phyloP scores from a whole-genome alignment of 2,797 vertebrate species.

The Zalophus californianus region DNA sequence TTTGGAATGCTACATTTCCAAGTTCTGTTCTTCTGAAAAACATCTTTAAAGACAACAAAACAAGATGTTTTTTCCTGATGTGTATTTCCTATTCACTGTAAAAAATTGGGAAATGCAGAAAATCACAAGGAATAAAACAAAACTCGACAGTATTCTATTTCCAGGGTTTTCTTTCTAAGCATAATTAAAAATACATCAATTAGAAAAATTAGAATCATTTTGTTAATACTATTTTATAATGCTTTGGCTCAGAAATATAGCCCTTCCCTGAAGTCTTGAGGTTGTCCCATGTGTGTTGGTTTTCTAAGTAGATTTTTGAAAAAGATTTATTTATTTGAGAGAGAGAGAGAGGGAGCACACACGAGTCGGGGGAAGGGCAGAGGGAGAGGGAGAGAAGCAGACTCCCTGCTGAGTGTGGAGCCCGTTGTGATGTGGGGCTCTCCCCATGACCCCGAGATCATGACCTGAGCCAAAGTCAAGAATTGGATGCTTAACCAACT shows the following conservation, averaged over 20 bases:
- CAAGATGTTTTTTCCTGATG: not conserved
- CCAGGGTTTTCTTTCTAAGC: not conserved
- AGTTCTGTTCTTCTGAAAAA: not conserved
- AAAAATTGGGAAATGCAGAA: not conserved
- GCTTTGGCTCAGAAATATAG: not conserved
- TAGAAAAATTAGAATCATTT: slow-evolving; percentile 7
- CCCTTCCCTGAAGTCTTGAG: not conserved
- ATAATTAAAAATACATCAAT: not conserved
- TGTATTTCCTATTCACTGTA: not conserved
- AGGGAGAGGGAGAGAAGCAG: not conserved
- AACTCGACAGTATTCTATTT: not conserved
- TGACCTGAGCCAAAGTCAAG: not conserved
- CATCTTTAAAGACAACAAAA: not conserved
- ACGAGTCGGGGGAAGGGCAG: not conserved
- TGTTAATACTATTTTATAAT: not conserved
- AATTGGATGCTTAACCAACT: not conserved
- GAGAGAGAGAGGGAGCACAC: not conserved
- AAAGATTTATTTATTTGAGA: not conserved
- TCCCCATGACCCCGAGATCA: not conserved
- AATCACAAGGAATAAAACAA: slow-evolving; percentile 12
- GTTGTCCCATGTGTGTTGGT: not conserved
- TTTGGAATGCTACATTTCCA: not conserved
- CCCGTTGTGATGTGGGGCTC: not conserved
- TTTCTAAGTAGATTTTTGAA: not conserved
- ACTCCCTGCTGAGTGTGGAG: not conserved